Evolutionary conservation across 2,113 vertebrate species (phyloP), one percentile per base, ranked within the genome.

Genomic region (Herpetotheres cachinnans): DNA sequence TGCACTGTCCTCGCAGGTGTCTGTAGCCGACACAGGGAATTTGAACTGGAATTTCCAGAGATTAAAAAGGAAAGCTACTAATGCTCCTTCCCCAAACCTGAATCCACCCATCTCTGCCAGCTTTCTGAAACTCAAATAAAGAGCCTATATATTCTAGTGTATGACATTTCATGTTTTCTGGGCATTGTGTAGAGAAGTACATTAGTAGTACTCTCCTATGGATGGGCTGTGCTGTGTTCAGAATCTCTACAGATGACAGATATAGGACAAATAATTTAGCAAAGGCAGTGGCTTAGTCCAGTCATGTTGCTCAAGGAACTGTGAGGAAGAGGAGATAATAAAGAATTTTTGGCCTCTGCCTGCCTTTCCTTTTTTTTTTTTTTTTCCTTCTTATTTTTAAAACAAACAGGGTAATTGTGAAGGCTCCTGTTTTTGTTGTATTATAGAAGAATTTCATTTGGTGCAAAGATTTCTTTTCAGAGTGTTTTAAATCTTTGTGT

Each of bases 161-260:
- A 40, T 38, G 46, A 79, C 6, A 3, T 36, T 49, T 78, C 21
- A 6, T 22, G 30, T 59, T 18, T 17, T 79, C 29, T 72, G 82
- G 34, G 46, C 34, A 12, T 5, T 22, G 40, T 17, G 24, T 56
- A 50, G 44, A 84, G 25, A 36, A 65, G 30, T 18, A 16, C 0
- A 0, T 80, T 46, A 62, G 24, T 11, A 67, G 16, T 47, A 21
- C 14, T 34, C 2, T n/a, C 16, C 9, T 72, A 2, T 0, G 0
- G 30, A 21, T 10, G 6, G 8, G 4, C 16, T 30, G 10, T 10
- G 34, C 44, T 73, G 17, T 18, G 30, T 38, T 79, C 69, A 44
- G 61, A 50, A 82, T 8, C 61, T 74, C 36, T 73, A 24, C 18
- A 49, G 29, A 16, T 0, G 3, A 36, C 1, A 2, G 40, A 40